Evolutionary conservation across 2,113 vertebrate genomes (phyloP).

Genomic region (Sylvia atricapilla): DNA sequence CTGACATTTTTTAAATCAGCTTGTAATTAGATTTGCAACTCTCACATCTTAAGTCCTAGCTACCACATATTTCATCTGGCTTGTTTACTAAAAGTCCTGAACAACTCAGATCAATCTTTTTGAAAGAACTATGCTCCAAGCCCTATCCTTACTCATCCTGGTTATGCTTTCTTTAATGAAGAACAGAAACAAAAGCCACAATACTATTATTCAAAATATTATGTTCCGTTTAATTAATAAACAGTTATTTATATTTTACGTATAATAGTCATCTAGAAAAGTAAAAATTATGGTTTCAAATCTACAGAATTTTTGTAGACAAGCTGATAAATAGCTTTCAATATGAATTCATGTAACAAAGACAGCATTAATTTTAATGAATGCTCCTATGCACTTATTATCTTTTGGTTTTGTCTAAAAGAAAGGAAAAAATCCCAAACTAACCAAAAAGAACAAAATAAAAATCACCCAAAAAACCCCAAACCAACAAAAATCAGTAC

Average conservation of each 20-base stretch:
- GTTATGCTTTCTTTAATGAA: background rate
- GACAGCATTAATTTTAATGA: background rate
- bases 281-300: background rate
- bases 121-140: background rate
- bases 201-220: background rate
- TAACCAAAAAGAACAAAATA: background rate
- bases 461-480: fast-evolving
- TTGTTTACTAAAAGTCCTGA: background rate
- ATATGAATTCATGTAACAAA: background rate
- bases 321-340: background rate
- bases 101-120: background rate
- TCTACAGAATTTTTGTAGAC: background rate
- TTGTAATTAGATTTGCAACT: background rate
- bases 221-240: background rate
- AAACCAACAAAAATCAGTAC: background rate
- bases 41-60: background rate
- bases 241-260: background rate
- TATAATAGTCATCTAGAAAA: background rate
- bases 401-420: background rate
- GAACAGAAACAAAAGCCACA: background rate
- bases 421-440: background rate
- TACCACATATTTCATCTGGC: background rate
- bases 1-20: background rate
- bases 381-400: background rate
- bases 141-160: background rate